These are phyloP conservation scores for Genyomyrus donnyi DNA, from an alignment of 2,113 vertebrate genomes.

Conservation along the genomic window DNA sequence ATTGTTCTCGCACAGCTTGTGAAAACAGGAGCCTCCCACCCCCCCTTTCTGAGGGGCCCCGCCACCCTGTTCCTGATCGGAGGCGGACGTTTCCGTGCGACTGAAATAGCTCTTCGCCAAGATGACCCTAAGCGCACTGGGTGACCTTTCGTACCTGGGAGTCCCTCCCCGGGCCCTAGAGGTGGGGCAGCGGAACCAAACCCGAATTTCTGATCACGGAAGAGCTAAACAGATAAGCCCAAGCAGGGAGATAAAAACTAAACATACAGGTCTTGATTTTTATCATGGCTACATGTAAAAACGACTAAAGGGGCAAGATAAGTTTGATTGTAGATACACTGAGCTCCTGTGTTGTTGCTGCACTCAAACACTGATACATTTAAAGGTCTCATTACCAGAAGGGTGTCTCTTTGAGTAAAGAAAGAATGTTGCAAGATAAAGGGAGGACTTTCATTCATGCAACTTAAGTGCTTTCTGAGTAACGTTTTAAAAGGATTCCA, in stretches of 20 bases:
- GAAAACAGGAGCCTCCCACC: background rate
- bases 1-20: background rate
- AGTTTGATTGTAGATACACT: background rate
- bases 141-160: slow-evolving; percentile 30
- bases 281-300: background rate
- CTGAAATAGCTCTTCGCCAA: background rate
- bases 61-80: background rate
- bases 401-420: background rate
- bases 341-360: background rate
- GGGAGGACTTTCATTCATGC: background rate
- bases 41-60: background rate
- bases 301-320: background rate
- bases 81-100: background rate
- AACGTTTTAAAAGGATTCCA: background rate
- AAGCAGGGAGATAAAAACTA: background rate
- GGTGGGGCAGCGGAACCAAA: slow-evolving; percentile 25
- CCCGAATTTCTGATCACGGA: background rate
- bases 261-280: background rate
- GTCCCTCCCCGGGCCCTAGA: slow-evolving; percentile 34
- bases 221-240: background rate
- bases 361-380: background rate
- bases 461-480: background rate
- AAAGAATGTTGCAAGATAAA: background rate
- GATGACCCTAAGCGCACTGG: background rate
- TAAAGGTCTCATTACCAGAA: background rate